Base-by-base conservation (phyloP, 2,797 vertebrate species). In the Arnoldichthys spilopterus region DNA sequence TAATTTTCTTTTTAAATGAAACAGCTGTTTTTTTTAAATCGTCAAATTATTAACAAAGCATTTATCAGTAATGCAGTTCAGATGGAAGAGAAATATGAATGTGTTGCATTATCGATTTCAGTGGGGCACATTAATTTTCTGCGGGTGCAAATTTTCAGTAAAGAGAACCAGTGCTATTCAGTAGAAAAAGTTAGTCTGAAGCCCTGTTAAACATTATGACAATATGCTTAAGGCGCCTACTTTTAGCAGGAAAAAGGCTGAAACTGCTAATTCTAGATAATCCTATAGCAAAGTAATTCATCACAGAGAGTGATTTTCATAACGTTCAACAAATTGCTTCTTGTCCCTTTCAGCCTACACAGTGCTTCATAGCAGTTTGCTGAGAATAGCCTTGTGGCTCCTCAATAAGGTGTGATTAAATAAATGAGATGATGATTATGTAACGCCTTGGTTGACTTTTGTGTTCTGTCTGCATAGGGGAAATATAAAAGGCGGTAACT, bases 271-370 rank as follows among this genome's bases (percentile, higher is more conserved):
- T 56, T 71, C 49, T 22, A 71, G 49, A 71, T 54, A 37, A 54
- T 71, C 30, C 30, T 73, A 59, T 9, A 2, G 61, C 51, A 34
- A 73, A 49, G 58, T 37, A 70, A 72, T 76, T 77, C 74, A 76
- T 54, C 53, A 37, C 45, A 3, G n/a, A 34, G 59, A 79, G 70
- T 51, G 53, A 72, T 81, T 72, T 63, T 13, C 40, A 30, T 45
- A 53, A 61, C 53, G 24, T 34, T 67, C 37, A 64, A 73, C 70
- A 79, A 59, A 73, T 32, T 58, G 70, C 62, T 54, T 67, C 70
- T 58, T 47, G n/a, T 67, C 37, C 51, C 51, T 37, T 67, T 34
- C 62, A 16, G 40, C 72, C 43, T 49, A 54, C 70, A 77, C 40
- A 13, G 13, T 56, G 64, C 49, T 58, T 75, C 56, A 16, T 22